Percentiles rank a stretch among this genome's conserved stretches.
Conservation (phyloP, 2,113 vertebrate genomes). For the Calyptommatus sinebrachiatus region DNA sequence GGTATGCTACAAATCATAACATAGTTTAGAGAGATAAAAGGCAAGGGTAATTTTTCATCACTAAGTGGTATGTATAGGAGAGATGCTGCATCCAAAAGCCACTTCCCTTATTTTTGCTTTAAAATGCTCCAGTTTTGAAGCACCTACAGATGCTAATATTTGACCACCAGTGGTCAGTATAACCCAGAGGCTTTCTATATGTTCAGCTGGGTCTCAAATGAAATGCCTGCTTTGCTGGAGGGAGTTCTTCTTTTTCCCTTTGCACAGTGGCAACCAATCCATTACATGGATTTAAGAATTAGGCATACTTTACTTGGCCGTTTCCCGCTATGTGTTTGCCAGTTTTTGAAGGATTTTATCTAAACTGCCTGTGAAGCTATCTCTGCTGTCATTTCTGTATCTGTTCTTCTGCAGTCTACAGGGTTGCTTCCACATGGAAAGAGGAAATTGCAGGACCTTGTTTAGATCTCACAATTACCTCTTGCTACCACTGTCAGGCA, state of each 20-base stretch:
- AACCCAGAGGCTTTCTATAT: background rate
- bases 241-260: background rate
- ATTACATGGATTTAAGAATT: background rate
- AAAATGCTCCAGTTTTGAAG: background rate
- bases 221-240: background rate
- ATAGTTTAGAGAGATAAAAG: too few species aligned
- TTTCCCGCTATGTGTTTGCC: background rate
- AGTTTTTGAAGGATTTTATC: background rate
- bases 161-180: background rate
- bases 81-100: background rate
- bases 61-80: too few species aligned
- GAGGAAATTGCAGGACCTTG: too few species aligned
- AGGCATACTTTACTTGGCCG: background rate
- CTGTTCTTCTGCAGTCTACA: too few species aligned
- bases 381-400: background rate
- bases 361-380: background rate
- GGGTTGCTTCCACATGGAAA: too few species aligned
- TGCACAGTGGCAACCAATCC: background rate
- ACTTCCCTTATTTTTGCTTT: background rate
- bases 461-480: too few species aligned
- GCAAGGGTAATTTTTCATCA: too few species aligned
- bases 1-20: too few species aligned
- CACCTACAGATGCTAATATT: too few species aligned
- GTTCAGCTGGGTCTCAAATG: background rate
- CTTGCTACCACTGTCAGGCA: too few species aligned